Evolutionary conservation across 2,113 vertebrate genomes (phyloP), one percentile per base, ranked within the genome.

Genomic region (Emydocephalus ijimae): DNA sequence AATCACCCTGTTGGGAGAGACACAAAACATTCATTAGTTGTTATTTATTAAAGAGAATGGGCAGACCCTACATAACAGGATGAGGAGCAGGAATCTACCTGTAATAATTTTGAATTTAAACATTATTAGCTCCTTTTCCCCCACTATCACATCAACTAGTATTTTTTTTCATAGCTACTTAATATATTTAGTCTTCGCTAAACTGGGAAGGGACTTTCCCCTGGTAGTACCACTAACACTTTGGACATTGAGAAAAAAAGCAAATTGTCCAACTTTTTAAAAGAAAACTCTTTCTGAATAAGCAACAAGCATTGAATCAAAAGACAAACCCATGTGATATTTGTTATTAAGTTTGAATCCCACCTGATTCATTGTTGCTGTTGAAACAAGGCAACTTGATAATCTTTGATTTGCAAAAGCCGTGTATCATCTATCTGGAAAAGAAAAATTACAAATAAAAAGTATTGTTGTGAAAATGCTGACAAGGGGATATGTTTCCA

Each of bases 341-440:
- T 29, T 9, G 90, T 39, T 18, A 89, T 50, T 43, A 85, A 39
- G 0, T 55, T 87, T 91, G 48, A 59, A 87, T 93, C 95, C 91
- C 59, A 97, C 97, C 96, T 95, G 95, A 81, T 95, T 93, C 96
- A 97, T 96, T 48, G 74, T 23, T 18, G 92, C 48, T 93, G 92
- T 89, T 87, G 92, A 94, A 89, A 93, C 7, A 91, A n/a, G 90
- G 43, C 90, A 94, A 91, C 45, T 91, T 1, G 14, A 26, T 91
- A 89, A 91, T 93, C 1, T 10, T 90, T 90, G 91, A 85, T 92
- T 94, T 89, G 95, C 93, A 90, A 54, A 45, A 69, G 21, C 34
- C 29, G 87, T 29, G 59, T 89, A 69, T 91, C 91, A 48, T 94
- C 1, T 59, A 1, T 91, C 96, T 97, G 91, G 54, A 95, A 92